Conservation (phyloP, 1,140 invertebrate genomes). For the Andricus grossulariae region DNA sequence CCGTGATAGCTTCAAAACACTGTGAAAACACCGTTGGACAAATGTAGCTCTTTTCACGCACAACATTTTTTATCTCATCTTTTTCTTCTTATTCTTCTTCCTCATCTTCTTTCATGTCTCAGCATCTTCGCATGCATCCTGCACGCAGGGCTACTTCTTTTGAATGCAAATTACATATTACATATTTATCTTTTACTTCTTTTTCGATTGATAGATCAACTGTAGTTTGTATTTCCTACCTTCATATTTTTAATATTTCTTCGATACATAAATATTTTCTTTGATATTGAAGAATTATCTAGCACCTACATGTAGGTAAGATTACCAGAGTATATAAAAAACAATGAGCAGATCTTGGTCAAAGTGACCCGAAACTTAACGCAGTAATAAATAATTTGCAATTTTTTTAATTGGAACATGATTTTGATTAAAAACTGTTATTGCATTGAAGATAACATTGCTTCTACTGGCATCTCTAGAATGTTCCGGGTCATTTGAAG, state of each 20-base stretch:
- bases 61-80: conserved; percentile 9
- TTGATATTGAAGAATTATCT: not conserved
- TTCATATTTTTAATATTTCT: not conserved
- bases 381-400: too few relatives aligned
- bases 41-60: conserved; percentile 8
- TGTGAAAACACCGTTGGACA: conserved; percentile 7
- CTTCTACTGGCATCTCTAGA: not conserved
- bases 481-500: conserved; percentile 16
- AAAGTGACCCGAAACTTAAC: too few relatives aligned
- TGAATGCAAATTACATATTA: conserved; percentile 14
- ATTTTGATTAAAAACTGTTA: not conserved
- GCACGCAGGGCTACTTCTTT: conserved; percentile 15
- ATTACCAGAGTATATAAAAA: too few relatives aligned
- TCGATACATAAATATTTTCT: not conserved
- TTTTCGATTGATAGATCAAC: not conserved
- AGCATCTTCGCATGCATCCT: conserved; percentile 22
- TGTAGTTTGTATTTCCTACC: not conserved
- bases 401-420: not conserved
- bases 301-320: not conserved
- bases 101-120: conserved; percentile 22
- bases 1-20: conserved; percentile 1
- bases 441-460: conserved; percentile 22
- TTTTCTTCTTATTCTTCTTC: not conserved
- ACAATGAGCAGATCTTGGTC: too few relatives aligned
- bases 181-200: not conserved